Conservation (phyloP, 2,113 vertebrate species). For the Mellivora capensis region DNA sequence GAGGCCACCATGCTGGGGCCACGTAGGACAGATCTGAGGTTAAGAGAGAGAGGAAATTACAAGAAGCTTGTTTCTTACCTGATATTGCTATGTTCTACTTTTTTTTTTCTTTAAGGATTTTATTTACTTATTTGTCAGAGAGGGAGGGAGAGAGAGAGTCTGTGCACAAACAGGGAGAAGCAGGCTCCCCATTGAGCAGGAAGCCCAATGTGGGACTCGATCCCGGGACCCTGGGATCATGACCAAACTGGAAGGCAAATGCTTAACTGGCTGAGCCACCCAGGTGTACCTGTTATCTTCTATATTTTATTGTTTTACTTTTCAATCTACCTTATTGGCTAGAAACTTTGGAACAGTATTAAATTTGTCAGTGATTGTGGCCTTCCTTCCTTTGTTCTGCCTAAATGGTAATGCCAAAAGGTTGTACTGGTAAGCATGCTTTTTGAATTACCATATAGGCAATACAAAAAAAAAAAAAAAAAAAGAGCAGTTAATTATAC, state of each 20-base stretch:
- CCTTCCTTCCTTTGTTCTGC: too few species aligned
- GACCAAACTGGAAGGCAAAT: not conserved
- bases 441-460: not conserved
- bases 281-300: too few species aligned
- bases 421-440: not conserved
- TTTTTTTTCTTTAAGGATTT: too few species aligned
- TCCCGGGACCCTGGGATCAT: too few species aligned
- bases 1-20: not conserved
- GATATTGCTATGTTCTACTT: not conserved
- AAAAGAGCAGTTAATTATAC: not conserved
- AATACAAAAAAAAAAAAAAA: not conserved
- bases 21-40: accelerated
- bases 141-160: too few species aligned
- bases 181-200: too few species aligned
- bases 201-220: too few species aligned
- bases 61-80: not conserved
- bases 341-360: not conserved
- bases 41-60: too few species aligned
- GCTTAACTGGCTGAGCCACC: not conserved
- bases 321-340: not conserved
- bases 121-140: too few species aligned
- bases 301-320: not conserved
- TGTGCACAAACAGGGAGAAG: too few species aligned
- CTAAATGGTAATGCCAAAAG: not conserved
- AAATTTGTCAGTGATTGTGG: not conserved